A percentile compares a stretch with the other conserved stretches of the same genome.
These are phyloP conservation scores for Pollicipes pollicipes DNA, from an alignment of 1,140 invertebrate genomes.

Conservation along the genomic window DNA sequence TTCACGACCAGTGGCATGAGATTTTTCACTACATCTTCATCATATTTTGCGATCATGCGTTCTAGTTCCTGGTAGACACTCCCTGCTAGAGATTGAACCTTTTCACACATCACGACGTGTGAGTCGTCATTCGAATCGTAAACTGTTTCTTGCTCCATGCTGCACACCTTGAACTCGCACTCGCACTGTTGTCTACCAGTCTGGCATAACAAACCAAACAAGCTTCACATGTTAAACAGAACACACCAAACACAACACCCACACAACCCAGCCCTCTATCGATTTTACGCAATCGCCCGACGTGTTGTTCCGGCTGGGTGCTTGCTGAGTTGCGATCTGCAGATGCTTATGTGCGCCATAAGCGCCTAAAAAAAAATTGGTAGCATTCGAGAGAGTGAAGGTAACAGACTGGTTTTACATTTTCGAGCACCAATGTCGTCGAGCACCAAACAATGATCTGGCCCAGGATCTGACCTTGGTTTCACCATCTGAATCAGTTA, in stretches of 20 bases:
- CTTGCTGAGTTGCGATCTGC: no score
- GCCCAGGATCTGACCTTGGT: no score
- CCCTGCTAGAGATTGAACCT: slow-evolving; percentile 82
- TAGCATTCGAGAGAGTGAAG: no score
- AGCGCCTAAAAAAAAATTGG: no score
- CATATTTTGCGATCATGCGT: slow-evolving; percentile 89
- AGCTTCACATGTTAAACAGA: background rate
- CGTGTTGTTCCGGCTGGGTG: no score
- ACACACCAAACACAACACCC: background rate
- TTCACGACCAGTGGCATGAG: slow-evolving; percentile 96
- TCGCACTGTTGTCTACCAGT: no score
- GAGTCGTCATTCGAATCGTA: slow-evolving; percentile 67
- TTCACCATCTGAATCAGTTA: no score
- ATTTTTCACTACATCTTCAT: slow-evolving; percentile 96
- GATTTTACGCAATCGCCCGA: slow-evolving; percentile 9
- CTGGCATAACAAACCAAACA: no score
- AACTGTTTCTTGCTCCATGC: slow-evolving; percentile 45
- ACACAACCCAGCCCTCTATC: background rate
- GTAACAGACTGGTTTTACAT: no score
- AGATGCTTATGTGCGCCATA: no score
- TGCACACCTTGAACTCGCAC: slow-evolving; percentile 11
- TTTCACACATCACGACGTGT: slow-evolving; percentile 88
- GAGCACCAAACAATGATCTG: no score
- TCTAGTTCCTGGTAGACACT: slow-evolving; percentile 99
- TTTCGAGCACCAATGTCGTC: no score